Base-by-base conservation (phyloP, 2,888 invertebrate genomes). In the Drosophila recens region DNA sequence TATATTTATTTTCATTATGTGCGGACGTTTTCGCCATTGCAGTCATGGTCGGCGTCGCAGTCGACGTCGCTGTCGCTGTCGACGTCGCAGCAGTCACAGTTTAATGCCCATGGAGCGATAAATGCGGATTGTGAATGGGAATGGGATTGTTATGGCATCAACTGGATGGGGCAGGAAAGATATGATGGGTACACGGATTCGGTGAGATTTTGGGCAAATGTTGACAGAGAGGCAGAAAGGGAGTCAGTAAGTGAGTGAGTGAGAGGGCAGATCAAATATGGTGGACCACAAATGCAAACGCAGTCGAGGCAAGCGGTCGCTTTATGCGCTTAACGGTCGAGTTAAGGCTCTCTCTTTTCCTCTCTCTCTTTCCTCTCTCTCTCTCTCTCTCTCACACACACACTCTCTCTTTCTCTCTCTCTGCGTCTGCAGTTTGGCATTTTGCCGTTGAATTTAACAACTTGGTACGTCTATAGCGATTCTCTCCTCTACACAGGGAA, bases 81-180 rank as follows among this genome's bases (percentile, higher is more conserved):
- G 8, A 15, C 27, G 38, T 52, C 53, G 59, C 17, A 11, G 51
- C 61, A 68, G 73, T 65, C 71, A 71, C 78, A 79, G 78, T 79
- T 78, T 78, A 78, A 78, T 78, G 78, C 66, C 72, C 75, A 72
- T 78, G 75, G 79, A 72, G 79, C 78, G 76, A 78, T 78, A 78
- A 78, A 79, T 78, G 75, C 61, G 72, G 78, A 79, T 66, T 72
- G 68, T 49, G 68, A 68, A 69, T 56, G 67, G 67, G 65, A 51
- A 63, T 73, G 73, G 64, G 66, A 72, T 78, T 68, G 76, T 72
- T 76, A 77, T 77, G 78, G 68, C 61, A 56, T 45, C 48, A 42
- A 23, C 67, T 57, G 61, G 43, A 34, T 56, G 6, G 53, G 46
- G 15, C 27, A 51, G 27, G 40, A 40, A 27, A 33, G 58, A 52